Base-by-base conservation (phyloP, 2,113 vertebrate genomes). In the Petromus typicus region DNA sequence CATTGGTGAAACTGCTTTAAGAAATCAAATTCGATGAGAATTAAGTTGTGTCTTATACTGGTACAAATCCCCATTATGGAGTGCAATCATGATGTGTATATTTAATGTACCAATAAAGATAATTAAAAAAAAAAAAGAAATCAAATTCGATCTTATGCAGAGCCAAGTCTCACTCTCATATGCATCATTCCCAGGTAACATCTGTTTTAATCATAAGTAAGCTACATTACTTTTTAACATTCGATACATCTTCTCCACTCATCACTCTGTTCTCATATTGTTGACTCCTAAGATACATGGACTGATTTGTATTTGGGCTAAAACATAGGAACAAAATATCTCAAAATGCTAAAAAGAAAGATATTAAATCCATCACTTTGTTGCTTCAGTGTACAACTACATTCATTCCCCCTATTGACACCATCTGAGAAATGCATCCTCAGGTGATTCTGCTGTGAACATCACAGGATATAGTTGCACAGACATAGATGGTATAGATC, bases 141-240 rank as follows among this genome's bases (percentile, higher is more conserved):
- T 57, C 56, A 57, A 5, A 57, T 57, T 18, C 17, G 17, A 57
- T 57, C 56, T 57, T 57, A 40, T 67, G 51, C 66, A 71, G 48
- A 90, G 56, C 67, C 48, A 86, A 37, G 78, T 34, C 32, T 78
- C 76, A 71, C n/a, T 89, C 78, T 57, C n/a, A 37, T 45, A 71
- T 45, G 22, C 56, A 78, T 17, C 56, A 40, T 83, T 76, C 45
- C 25, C 32, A 81, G 40, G 78, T 76, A 51, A 34, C 25, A 80
- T 96, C 73, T 93, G n/a, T 94, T 95, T 82, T 86, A 40, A 79
- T 51, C 71, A 90, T 95, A 64, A 43, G 79, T 90, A 96, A 92
- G n/a, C 23, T 14, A 22, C 45, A 45, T 64, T 76, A 78, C 81
- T 94, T 48, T 75, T 90, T 93, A 91, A 69, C n/a, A 40, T 56